Evolutionary conservation across 2,113 vertebrate genomes (phyloP), one percentile per base, ranked within the genome.

Genomic region (Oreochromis tanganicae): DNA sequence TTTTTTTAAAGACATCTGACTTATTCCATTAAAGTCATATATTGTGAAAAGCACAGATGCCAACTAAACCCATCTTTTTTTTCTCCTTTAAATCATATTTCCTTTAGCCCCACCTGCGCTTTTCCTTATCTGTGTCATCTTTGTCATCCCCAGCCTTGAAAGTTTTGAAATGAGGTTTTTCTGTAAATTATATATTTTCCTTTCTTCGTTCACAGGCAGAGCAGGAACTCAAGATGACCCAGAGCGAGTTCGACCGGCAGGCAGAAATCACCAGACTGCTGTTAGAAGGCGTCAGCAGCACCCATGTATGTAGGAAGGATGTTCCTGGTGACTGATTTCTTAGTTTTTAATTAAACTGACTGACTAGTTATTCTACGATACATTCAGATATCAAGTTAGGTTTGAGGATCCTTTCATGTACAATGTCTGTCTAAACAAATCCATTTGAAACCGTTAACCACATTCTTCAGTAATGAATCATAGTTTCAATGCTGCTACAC

Each of bases 211-310:
- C 27, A 68, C 89, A 99, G 99, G 97, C 98, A 27, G 99, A 99
- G 94, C 98, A 99, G 96, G 99, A 99, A 96, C 93, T 99, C 61
- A 96, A 98, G 92, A 98, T 99, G 96, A 98, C 98, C 57, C 98
- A 99, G 95, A 99, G 98, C 50, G 99, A 99, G 86, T 99, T 99
- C 89, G 99, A 99, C 94, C 97, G 98, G 11, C 99, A 99, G 88
- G 98, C 98, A 16, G 99, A 99, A 96, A 99, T 99, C 94, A 99
- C 98, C 92, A 96, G 98, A 36, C 97, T 99, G 88, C 97, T 99
- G 88, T 95, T 99, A 50, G 99, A 99, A 84, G 99, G 99, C 79
- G 97, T 99, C 95, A 97, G 98, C 96, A 99, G 98, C 95, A 99
- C 99, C 48, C 99, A 99, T 52, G 99, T 99, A 96, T 91, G 98